Percentiles rank a stretch among this genome's conserved stretches.
Evolutionary conservation across 2,797 vertebrate genomes (phyloP).

Genomic region (Gorsachius magnificus): DNA sequence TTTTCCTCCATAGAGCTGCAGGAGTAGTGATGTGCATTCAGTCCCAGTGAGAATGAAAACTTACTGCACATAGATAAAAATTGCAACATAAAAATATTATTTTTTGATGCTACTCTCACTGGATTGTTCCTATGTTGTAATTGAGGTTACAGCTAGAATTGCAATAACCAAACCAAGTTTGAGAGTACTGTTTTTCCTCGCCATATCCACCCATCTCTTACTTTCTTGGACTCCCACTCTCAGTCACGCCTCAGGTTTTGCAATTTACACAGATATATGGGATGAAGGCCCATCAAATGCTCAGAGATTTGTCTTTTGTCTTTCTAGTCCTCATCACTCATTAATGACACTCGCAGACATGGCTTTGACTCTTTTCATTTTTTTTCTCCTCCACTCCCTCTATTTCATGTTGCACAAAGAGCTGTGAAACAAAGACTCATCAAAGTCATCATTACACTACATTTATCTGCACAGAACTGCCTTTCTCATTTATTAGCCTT

Average conservation of each 20-base stretch:
- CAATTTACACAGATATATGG: constrained; percentile 41
- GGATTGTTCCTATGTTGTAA: not conserved
- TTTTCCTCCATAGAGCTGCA: not conserved
- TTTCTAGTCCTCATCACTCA: constrained; percentile 66
- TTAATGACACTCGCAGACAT: constrained; percentile 53
- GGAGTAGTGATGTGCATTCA: not conserved
- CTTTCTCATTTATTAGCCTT: constrained; percentile 62
- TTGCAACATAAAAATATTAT: not conserved
- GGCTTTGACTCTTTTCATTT: constrained; percentile 50
- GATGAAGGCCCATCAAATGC: constrained; percentile 57
- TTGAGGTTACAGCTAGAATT: not conserved
- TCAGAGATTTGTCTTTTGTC: constrained; percentile 61
- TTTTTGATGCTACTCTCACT: not conserved
- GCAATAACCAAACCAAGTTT: not conserved
- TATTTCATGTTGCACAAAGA: constrained; percentile 66
- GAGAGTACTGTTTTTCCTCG: not conserved
- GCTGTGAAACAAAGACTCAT: constrained; percentile 69
- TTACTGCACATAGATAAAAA: not conserved
- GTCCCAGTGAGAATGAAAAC: not conserved
- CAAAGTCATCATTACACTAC: constrained; percentile 68
- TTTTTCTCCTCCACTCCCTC: constrained; percentile 22
- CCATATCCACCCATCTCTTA: not conserved
- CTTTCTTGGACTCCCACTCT: not conserved
- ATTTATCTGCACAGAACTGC: constrained; percentile 56
- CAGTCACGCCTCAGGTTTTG: constrained; percentile 48